These are phyloP conservation scores for Chiridota heheva DNA, from an alignment of 35 echinoderm and acorn worm genomes.

Conservation along the genomic window DNA sequence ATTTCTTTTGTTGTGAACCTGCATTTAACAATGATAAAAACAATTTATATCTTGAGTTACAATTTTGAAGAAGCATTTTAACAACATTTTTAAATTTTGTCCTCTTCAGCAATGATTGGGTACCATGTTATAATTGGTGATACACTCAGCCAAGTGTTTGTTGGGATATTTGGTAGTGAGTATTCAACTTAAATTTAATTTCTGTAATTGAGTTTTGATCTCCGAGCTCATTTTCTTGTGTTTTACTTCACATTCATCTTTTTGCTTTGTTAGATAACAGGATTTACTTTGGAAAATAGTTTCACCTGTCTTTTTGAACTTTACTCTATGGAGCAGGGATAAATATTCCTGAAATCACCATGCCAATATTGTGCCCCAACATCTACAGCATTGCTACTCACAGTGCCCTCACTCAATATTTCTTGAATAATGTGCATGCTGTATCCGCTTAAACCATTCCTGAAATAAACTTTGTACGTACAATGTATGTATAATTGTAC, in stretches of 20 bases:
- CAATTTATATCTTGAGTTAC: no score
- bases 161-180: conserved; percentile 80
- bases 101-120: conserved; percentile 86
- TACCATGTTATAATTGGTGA: conserved; percentile 97
- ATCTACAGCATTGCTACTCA: no score
- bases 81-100: neutral
- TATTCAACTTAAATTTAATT: neutral
- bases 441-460: no score
- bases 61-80: neutral
- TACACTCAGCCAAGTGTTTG: conserved; percentile 88
- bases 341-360: neutral
- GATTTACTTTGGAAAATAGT: neutral
- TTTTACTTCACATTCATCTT: neutral
- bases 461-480: no score
- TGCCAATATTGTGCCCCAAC: no score
- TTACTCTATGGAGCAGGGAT: neutral
- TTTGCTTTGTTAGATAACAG: neutral
- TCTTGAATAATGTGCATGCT: no score
- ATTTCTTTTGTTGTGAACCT: neutral
- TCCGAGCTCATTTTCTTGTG: neutral
- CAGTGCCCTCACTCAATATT: no score
- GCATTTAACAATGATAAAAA: no score
- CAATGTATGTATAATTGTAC: no score
- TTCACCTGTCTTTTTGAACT: neutral
- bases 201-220: neutral